Evolutionary conservation across 2,113 vertebrate species (phyloP), one percentile per base, ranked within the genome.

Genomic region (Rhynchomys soricoides): DNA sequence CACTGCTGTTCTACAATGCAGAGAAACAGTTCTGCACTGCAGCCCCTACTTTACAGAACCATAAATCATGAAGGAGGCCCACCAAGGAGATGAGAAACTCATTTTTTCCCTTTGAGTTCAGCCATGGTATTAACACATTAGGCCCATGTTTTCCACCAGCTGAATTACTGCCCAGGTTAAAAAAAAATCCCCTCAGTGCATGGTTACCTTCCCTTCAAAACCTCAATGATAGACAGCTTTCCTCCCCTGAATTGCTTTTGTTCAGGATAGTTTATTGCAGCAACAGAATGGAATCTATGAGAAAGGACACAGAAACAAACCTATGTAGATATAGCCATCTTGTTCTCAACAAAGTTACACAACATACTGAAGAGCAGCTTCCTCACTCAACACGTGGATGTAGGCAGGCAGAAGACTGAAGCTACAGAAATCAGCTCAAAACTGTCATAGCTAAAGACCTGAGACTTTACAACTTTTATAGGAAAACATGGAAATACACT

Each of bases 71-170:
- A 74, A 75, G 73, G 52, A 75, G 31, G n/a, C 45, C 48, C 78
- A 31, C 81, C 87, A 40, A 75, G 31, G 45, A 77, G 29, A 16
- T 0, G 16, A 70, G 75, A 95, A 85, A 6, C 48, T 71, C 13
- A 11, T 75, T 82, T 85, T 48, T 85, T 89, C 89, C 70, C 85
- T 81, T 89, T 93, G 50, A 86, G n/a, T 8, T 24, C 81, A 62
- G 92, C 40, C 75, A 43, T 17, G 34, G 43, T 52, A 71, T 88
- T 64, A 68, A 74, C 40, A 15, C 62, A 90, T 16, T 37, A 83
- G 83, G 17, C 0, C 24, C 37, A 87, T 70, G 77, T 81, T 95
- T 93, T 88, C 88, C 15, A 8, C 75, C 71, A 71, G 37, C 6
- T 93, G 43, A 86, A 62, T 79, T 22, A 92, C 0, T 62, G 52